phyloP scores from a whole-genome alignment of 1,140 invertebrate species.

The Cephus cinctus region DNA sequence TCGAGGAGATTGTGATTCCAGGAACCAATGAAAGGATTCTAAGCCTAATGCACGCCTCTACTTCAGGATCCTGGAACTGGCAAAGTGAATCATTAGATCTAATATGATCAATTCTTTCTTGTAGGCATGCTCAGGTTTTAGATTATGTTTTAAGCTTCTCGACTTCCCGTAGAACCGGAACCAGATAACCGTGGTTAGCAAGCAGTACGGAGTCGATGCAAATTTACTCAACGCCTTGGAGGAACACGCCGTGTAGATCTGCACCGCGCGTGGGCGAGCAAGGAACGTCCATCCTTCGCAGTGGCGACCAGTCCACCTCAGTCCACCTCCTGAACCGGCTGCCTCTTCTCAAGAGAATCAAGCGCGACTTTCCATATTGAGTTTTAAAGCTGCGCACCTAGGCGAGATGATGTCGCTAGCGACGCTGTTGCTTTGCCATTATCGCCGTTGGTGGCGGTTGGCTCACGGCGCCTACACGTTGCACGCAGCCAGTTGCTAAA shows the following conservation, averaged over 20 bases:
- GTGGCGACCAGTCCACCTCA: constrained; percentile 29
- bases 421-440: no score
- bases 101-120: no score
- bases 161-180: no score
- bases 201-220: constrained; percentile 28
- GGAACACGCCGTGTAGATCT: constrained; percentile 22
- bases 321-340: constrained; percentile 19
- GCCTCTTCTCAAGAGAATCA: constrained; percentile 20
- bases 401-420: no score
- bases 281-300: constrained; percentile 37
- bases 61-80: no score
- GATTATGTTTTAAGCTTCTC: no score
- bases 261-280: constrained; percentile 32
- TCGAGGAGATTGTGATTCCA: constrained; percentile 22
- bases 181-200: no score
- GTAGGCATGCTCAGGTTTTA: no score
- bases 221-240: constrained; percentile 30
- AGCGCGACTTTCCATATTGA: constrained; percentile 39
- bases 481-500: no score
- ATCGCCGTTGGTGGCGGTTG: constrained; percentile 31
- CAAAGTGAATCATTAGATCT: no score
- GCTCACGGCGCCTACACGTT: constrained; percentile 43
- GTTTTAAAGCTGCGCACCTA: constrained; percentile 37
- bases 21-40: constrained; percentile 15
- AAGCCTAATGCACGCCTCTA: no score